These are phyloP conservation scores for Paramuricea clavata DNA, from an alignment of 92 coral and sea anemone species.

Conservation along the genomic window DNA sequence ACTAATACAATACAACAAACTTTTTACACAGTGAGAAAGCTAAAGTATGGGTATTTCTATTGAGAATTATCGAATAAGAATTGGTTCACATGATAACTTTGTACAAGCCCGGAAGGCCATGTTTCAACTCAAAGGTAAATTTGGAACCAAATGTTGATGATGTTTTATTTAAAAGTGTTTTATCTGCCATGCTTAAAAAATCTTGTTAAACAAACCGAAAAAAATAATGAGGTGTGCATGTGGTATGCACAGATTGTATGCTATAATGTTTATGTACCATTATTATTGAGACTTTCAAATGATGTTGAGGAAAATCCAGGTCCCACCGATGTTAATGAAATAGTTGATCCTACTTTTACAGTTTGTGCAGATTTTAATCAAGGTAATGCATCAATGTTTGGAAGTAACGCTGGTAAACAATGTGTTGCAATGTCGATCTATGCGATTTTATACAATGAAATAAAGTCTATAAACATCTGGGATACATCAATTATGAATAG, in stretches of 20 bases:
- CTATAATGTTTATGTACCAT: conserved; percentile 36
- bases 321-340: conserved; percentile 21
- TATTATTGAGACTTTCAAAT: conserved; percentile 37
- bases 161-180: conserved; percentile 32
- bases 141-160: conserved; percentile 41
- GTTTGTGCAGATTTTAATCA: conserved; percentile 38
- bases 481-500: conserved; percentile 23
- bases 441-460: conserved; percentile 27
- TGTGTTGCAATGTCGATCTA: conserved; percentile 31
- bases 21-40: not conserved
- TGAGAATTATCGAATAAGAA: conserved; percentile 11
- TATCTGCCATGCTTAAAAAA: conserved; percentile 32
- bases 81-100: conserved; percentile 13
- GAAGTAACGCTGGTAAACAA: conserved; percentile 26
- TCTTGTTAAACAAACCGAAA: not conserved
- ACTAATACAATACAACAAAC: not conserved
- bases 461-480: conserved; percentile 8
- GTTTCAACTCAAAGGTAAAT: conserved; percentile 6
- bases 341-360: conserved; percentile 18
- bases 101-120: not conserved
- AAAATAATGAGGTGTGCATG: conserved; percentile 5
- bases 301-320: conserved; percentile 48
- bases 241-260: conserved; percentile 22
- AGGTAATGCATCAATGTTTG: conserved; percentile 25
- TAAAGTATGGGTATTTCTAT: conserved; percentile 17